Percentiles rank a stretch among this genome's conserved stretches.
These are phyloP conservation scores for Pogonocherus hispidulus DNA, from an alignment of 2,888 invertebrate species.

Conservation along the genomic window DNA sequence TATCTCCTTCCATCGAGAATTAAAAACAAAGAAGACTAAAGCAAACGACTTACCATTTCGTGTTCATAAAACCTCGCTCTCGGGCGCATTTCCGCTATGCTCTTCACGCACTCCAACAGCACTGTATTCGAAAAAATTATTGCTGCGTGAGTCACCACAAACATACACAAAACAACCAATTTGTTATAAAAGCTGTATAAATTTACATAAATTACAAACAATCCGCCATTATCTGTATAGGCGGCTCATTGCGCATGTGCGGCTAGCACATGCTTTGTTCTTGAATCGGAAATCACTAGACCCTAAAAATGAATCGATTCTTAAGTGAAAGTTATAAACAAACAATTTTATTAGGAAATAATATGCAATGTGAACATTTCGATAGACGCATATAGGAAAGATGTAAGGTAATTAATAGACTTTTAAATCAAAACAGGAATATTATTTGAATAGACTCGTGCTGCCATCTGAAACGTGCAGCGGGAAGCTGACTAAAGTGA, in stretches of 20 bases:
- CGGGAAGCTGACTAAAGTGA: too few relatives aligned
- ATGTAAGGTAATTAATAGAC: too few relatives aligned
- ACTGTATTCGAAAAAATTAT: constrained; percentile 10
- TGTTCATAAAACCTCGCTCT: not conserved
- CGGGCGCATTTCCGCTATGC: not conserved
- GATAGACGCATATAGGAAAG: too few relatives aligned
- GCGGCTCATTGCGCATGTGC: constrained; percentile 2
- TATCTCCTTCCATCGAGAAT: not conserved
- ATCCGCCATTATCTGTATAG: constrained; percentile 25
- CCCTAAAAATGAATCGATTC: too few relatives aligned
- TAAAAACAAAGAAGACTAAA: not conserved
- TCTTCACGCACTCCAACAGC: constrained; percentile 3
- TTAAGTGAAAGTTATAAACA: too few relatives aligned
- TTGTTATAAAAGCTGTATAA: constrained; percentile 18
- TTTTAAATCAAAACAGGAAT: too few relatives aligned
- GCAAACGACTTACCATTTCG: not conserved
- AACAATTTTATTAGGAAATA: too few relatives aligned
- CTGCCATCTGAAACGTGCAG: too few relatives aligned
- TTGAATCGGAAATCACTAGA: too few relatives aligned
- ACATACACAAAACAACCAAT: constrained; percentile 19
- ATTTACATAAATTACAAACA: constrained; percentile 32
- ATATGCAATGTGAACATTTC: too few relatives aligned
- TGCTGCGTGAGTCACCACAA: constrained; percentile 9
- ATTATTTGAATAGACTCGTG: too few relatives aligned
- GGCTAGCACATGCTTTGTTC: constrained; percentile 14